Percentiles rank a stretch among this genome's conserved stretches.
phyloP scores from a whole-genome alignment of 2,113 vertebrate genomes.

The Reinhardtius hippoglossoides region DNA sequence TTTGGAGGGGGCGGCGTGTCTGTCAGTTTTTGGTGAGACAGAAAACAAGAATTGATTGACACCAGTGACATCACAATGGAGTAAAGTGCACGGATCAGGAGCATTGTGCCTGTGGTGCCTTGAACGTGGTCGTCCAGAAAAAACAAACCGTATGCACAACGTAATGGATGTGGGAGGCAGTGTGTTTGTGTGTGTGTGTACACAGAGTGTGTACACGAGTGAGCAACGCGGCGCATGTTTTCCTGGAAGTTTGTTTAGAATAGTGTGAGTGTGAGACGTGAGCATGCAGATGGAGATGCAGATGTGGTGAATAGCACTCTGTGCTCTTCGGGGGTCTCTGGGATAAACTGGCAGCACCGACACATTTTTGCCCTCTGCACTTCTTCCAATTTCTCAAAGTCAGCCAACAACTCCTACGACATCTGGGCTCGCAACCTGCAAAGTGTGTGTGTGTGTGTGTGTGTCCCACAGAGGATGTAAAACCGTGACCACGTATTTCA shows the following conservation, averaged over 20 bases:
- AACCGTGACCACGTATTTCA: no score
- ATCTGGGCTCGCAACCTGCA: neutral
- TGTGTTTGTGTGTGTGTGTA: constrained; percentile 48
- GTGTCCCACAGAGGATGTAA: no score
- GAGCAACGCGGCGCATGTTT: constrained; percentile 47
- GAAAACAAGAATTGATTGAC: constrained; percentile 12
- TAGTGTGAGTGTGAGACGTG: constrained; percentile 56
- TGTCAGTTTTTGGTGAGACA: neutral
- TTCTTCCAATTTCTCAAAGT: constrained; percentile 39
- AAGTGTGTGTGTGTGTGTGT: neutral
- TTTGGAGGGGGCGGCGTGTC: neutral
- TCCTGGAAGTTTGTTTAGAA: constrained; percentile 75
- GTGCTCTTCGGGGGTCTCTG: constrained; percentile 43
- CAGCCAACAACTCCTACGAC: constrained; percentile 28
- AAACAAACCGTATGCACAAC: constrained; percentile 47
- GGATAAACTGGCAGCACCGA: constrained; percentile 43
- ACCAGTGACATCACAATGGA: constrained; percentile 31
- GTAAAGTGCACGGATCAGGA: constrained; percentile 29
- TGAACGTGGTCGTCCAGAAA: constrained; percentile 25
- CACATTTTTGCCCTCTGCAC: constrained; percentile 17
- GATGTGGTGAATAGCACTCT: constrained; percentile 70
- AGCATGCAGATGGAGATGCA: constrained; percentile 67
- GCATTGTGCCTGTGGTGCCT: constrained; percentile 20
- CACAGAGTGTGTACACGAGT: constrained; percentile 38
- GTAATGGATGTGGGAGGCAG: constrained; percentile 52